Base-by-base conservation (phyloP, 2,888 invertebrate genomes). In the Noctua janthina region DNA sequence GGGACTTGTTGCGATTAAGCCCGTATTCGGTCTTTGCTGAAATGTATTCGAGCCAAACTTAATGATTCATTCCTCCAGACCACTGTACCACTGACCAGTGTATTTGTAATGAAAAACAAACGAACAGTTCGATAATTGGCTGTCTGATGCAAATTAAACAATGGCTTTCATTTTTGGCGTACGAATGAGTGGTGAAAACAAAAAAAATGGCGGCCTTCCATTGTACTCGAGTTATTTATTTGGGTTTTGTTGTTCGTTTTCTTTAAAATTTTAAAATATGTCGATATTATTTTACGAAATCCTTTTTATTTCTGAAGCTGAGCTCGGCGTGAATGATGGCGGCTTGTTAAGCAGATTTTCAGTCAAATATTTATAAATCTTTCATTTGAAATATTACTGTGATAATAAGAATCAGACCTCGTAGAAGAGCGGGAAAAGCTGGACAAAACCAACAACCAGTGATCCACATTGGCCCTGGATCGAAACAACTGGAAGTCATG, bases 141-240 rank as follows among this genome's bases (percentile, higher is more conserved):
- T 74, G 77, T 72, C 72, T 79, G 78, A 81, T 83, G 64, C 77
- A 81, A 86, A 84, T 79, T 79, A 88, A 81, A 89, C 84, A 85
- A 88, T 75, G 64, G 68, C 35, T 20, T 43, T 71, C 70, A 77
- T 74, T 81, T 83, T 81, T 74, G 62, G 76, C 66, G 59, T 74
- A 81, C 76, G 35, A 78, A 82, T 83, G 67, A 86, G 76, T 66
- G 75, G 74, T n/a, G 51, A 56, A 69, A 39, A 75, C 43, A 82
- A 82, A 84, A 86, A 87, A 86, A 87, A 84, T 74, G 62, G 68
- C 56, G 0, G 72, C 35, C n/a, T 46, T 64, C 71, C 80, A 79
- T 83, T 89, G 84, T 89, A 23, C 35, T 70, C n/a, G 59, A 76
- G 64, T 76, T 87, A 79, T 85, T 85, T 81, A 82, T 83, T 80